phyloP scores from a whole-genome alignment of 2,797 vertebrate genomes.

The Myripristis jacobus region DNA sequence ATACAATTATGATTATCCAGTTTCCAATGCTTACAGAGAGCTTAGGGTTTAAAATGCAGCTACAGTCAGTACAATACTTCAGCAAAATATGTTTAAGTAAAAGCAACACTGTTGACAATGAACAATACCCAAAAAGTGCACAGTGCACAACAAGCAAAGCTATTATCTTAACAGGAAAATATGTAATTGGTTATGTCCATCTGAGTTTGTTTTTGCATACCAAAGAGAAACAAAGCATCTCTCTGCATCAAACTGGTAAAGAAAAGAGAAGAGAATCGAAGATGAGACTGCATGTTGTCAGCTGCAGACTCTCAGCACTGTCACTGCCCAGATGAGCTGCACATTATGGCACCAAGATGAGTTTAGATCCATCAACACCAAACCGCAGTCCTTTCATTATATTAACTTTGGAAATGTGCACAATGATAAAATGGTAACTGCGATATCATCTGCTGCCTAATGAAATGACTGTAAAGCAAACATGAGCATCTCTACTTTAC shows the following conservation, averaged over 20 bases:
- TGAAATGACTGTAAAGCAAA: conserved; percentile 10
- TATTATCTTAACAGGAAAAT: too few species aligned
- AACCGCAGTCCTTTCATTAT: too few species aligned
- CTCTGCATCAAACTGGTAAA: conserved; percentile 8
- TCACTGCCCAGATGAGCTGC: conserved; percentile 1
- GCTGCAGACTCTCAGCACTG: background rate
- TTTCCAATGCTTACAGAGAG: too few species aligned
- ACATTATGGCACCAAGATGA: background rate
- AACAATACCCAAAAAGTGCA: too few species aligned
- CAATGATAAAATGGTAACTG: conserved; percentile 14
- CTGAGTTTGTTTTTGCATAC: conserved; percentile 17
- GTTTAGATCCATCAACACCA: background rate
- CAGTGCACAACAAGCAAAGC: too few species aligned
- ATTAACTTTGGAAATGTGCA: conserved; percentile 14
- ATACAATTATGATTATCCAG: too few species aligned
- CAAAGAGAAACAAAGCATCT: conserved; percentile 22
- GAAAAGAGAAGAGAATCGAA: background rate
- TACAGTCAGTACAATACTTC: too few species aligned
- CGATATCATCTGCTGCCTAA: conserved; percentile 10
- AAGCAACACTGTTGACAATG: too few species aligned
- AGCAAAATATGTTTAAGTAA: too few species aligned
- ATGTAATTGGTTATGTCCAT: too few species aligned
- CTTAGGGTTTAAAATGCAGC: too few species aligned
- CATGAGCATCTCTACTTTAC: too few species aligned
- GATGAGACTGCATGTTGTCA: background rate